A percentile compares a stretch with the other conserved stretches of the same genome.
Evolutionary conservation across 2,797 vertebrate genomes (phyloP).

Genomic region (Typhlichthys eigenmanni): DNA sequence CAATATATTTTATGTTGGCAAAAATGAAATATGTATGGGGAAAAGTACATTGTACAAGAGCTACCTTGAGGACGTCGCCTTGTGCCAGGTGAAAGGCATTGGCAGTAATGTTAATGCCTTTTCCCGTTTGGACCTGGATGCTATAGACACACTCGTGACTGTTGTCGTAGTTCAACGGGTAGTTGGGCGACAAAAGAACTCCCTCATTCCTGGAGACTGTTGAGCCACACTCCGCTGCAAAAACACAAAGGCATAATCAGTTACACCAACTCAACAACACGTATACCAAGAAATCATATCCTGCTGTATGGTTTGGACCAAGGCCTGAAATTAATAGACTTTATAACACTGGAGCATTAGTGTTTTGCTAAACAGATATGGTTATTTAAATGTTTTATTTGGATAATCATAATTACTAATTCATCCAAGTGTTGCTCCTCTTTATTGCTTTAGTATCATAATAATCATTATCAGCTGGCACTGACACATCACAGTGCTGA

Average conservation of each 20-base stretch:
- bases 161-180: slow-evolving; percentile 93
- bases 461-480: slow-evolving; percentile 29
- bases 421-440: slow-evolving; percentile 9
- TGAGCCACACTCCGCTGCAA: slow-evolving; percentile 92
- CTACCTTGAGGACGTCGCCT: slow-evolving; percentile 95
- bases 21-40: neutral
- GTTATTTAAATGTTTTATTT: slow-evolving; percentile 19
- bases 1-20: slow-evolving; percentile 16
- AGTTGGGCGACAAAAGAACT: slow-evolving; percentile 93
- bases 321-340: slow-evolving; percentile 5
- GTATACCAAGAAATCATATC: neutral
- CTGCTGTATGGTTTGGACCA: neutral
- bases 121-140: slow-evolving; percentile 94
- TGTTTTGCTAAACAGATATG: slow-evolving; percentile 21
- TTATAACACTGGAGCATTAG: slow-evolving; percentile 16
- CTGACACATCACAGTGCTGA: slow-evolving; percentile 17
- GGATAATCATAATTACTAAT: slow-evolving; percentile 21
- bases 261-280: slow-evolving; percentile 15
- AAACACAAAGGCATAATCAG: slow-evolving; percentile 37
- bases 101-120: slow-evolving; percentile 94
- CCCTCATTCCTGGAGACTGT: slow-evolving; percentile 90
- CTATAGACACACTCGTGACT: slow-evolving; percentile 97
- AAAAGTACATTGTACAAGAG: neutral
- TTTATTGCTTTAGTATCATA: slow-evolving; percentile 30
- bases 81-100: slow-evolving; percentile 90